These are phyloP conservation scores for Chlorops oryzae DNA, from an alignment of 1,140 invertebrate genomes.

Conservation along the genomic window DNA sequence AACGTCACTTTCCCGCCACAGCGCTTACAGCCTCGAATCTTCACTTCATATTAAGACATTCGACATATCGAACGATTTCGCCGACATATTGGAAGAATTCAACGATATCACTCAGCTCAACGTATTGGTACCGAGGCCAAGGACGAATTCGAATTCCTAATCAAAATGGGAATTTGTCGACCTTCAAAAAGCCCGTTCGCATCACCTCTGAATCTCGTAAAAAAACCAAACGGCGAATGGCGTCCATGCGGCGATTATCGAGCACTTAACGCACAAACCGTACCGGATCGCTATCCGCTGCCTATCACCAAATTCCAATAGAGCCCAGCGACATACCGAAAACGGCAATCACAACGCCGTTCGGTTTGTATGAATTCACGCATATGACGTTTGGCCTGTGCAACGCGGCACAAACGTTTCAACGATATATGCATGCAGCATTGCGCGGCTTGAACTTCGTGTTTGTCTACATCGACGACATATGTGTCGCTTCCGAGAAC, in stretches of 20 bases:
- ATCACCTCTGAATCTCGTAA: no score
- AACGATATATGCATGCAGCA: neutral
- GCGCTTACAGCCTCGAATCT: no score
- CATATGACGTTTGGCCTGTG: conserved; percentile 24
- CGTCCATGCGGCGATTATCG: no score
- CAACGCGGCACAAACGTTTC: conserved; percentile 12
- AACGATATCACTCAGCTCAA: neutral
- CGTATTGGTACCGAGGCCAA: conserved; percentile 21
- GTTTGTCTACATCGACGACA: conserved; percentile 34
- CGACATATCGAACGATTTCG: no score
- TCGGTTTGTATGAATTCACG: conserved; percentile 21
- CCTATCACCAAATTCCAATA: conserved; percentile 48
- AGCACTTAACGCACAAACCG: no score
- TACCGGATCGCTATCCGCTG: no score
- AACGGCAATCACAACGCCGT: conserved; percentile 31
- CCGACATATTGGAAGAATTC: no score
- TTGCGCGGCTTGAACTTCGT: conserved; percentile 10
- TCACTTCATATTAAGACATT: no score
- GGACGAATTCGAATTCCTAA: conserved; percentile 38
- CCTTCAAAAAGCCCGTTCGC: conserved; percentile 36
- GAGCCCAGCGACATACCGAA: conserved; percentile 27
- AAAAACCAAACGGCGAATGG: no score
- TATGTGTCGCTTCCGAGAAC: no score
- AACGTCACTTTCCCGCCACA: neutral
- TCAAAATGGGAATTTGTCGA: conserved; percentile 25